A percentile compares a stretch with the other conserved stretches of the same genome.
phyloP scores from a whole-genome alignment of 2,888 invertebrate species.

The Xanthia togata region DNA sequence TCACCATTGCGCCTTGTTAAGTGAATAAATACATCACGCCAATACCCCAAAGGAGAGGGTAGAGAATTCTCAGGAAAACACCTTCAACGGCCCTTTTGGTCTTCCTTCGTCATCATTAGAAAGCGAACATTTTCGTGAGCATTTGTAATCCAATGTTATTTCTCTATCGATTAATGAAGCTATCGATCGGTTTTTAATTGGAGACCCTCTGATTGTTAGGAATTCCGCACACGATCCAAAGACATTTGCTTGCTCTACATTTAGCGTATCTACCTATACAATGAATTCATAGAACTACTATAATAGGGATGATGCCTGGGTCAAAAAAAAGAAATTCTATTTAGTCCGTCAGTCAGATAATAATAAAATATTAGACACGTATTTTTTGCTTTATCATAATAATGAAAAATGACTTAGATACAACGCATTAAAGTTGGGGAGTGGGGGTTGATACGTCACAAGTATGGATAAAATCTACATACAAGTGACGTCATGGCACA shows the following conservation, averaged over 20 bases:
- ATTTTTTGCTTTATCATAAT: no score
- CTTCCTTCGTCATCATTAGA: slow-evolving; percentile 12
- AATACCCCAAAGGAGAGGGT: background rate
- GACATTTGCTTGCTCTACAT: slow-evolving; percentile 18
- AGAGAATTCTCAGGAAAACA: background rate
- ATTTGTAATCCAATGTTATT: slow-evolving; percentile 9
- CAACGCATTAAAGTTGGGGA: no score
- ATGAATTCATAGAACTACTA: slow-evolving; percentile 13
- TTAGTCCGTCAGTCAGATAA: no score
- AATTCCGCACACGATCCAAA: slow-evolving; percentile 5
- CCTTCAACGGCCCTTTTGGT: background rate
- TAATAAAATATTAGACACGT: no score
- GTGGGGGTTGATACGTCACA: no score
- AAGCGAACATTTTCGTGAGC: slow-evolving; percentile 4
- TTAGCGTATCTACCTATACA: slow-evolving; percentile 2
- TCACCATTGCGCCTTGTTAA: background rate
- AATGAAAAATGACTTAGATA: no score
- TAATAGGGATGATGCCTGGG: no score
- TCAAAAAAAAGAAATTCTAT: no score
- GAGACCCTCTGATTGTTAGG: background rate
- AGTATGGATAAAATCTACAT: no score
- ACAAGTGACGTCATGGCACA: no score
- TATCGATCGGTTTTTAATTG: slow-evolving; percentile 17
- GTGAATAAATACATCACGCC: background rate
- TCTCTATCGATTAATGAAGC: slow-evolving; percentile 6